A percentile compares a stretch with the other conserved stretches of the same genome.
Evolutionary conservation across 2,113 vertebrate species (phyloP).

Genomic region (Psammodynastes pulverulentus): DNA sequence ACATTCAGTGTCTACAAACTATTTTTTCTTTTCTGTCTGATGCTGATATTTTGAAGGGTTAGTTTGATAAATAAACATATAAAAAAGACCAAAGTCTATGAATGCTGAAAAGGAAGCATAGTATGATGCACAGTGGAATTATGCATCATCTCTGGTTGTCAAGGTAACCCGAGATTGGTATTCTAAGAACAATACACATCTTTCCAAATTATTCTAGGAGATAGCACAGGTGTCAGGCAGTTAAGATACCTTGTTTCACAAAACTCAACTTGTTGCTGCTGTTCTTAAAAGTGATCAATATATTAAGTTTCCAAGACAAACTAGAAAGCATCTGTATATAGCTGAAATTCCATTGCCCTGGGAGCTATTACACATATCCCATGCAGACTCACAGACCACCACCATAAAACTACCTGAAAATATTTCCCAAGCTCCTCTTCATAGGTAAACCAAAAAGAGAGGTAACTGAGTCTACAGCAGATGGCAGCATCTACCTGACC

Average conservation of each 20-base stretch:
- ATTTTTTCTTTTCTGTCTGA: conserved; percentile 21
- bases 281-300: neutral
- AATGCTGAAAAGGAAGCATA: conserved; percentile 41
- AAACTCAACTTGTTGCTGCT: conserved; percentile 37
- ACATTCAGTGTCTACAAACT: neutral
- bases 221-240: conserved; percentile 39
- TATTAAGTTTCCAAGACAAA: conserved; percentile 38
- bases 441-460: neutral
- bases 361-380: neutral
- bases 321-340: neutral
- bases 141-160: conserved; percentile 55
- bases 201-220: conserved; percentile 49
- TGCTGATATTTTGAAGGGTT: conserved; percentile 44
- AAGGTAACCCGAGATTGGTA: conserved; percentile 50
- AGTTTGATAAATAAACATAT: conserved; percentile 51
- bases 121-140: conserved; percentile 38
- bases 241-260: conserved; percentile 43
- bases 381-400: neutral
- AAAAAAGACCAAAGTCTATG: conserved; percentile 47
- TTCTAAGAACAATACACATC: conserved; percentile 34
- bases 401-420: neutral
- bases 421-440: neutral
- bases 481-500: neutral
- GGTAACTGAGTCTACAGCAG: neutral
- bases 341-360: neutral